These are phyloP conservation scores for Halcyon senegalensis DNA, from an alignment of 2,113 vertebrate genomes.

Conservation along the genomic window DNA sequence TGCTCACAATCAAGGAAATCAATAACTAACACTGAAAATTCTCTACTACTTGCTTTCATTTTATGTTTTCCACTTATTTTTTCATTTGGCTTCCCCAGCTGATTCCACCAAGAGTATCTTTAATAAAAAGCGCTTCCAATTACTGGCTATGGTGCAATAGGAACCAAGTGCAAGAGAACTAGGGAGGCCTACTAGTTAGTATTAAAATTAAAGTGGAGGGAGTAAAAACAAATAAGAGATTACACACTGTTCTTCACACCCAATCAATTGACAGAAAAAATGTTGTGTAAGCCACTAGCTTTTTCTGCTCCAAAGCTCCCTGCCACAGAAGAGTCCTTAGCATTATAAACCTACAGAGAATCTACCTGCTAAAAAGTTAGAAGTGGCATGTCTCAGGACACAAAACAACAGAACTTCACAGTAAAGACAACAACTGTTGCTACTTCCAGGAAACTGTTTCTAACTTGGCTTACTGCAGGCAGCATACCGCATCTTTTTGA, in stretches of 20 bases:
- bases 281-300: neutral
- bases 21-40: constrained; percentile 67
- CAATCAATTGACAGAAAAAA: neutral
- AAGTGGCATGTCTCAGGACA: neutral
- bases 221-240: neutral
- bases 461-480: neutral
- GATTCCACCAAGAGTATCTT: constrained; percentile 31
- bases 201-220: neutral
- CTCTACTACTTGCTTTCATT: constrained; percentile 38
- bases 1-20: constrained; percentile 70
- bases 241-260: neutral
- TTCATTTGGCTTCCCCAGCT: constrained; percentile 21
- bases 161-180: neutral
- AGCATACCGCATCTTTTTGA: neutral
- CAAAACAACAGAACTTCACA: neutral
- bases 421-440: neutral
- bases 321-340: neutral
- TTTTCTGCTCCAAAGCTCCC: neutral
- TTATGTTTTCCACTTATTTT: constrained; percentile 14
- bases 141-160: neutral
- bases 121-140: neutral
- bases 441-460: neutral
- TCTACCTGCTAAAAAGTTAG: neutral
- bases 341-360: neutral
- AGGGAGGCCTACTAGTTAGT: neutral